phyloP scores from a whole-genome alignment of 2,113 vertebrate genomes.

The Ciconia boyciana region DNA sequence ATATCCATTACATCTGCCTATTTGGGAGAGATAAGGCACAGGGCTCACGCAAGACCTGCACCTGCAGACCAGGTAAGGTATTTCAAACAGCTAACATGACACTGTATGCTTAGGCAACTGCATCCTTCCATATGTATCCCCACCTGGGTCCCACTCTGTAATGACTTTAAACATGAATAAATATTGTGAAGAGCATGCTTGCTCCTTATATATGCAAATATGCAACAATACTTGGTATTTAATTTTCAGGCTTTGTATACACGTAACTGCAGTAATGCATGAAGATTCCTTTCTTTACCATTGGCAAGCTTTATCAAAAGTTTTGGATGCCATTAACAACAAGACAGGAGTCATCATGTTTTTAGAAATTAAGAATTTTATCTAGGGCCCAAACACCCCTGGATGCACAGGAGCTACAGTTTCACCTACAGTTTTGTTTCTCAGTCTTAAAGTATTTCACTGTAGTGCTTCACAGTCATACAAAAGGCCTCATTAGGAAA shows the following conservation, averaged over 20 bases:
- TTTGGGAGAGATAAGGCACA: background rate
- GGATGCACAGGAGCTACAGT: background rate
- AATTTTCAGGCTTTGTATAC: background rate
- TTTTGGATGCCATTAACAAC: background rate
- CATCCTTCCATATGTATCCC: background rate
- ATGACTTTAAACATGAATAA: background rate
- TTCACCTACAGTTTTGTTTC: background rate
- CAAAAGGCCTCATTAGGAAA: background rate
- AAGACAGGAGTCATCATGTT: rapidly evolving
- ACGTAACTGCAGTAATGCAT: background rate
- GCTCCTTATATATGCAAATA: background rate
- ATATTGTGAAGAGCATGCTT: background rate
- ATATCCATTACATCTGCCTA: background rate
- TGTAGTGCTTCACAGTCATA: background rate
- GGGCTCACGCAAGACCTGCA: background rate
- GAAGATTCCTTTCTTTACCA: background rate
- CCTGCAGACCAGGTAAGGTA: background rate
- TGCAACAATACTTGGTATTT: background rate
- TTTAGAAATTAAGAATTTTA: background rate
- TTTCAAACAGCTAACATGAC: background rate
- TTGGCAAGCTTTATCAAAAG: background rate
- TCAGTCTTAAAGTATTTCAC: background rate
- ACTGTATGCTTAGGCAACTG: background rate
- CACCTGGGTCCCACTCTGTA: too few species aligned
- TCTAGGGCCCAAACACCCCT: background rate